Base-by-base conservation (phyloP, 2,888 invertebrate genomes). In the Priocnemis perturbator region DNA sequence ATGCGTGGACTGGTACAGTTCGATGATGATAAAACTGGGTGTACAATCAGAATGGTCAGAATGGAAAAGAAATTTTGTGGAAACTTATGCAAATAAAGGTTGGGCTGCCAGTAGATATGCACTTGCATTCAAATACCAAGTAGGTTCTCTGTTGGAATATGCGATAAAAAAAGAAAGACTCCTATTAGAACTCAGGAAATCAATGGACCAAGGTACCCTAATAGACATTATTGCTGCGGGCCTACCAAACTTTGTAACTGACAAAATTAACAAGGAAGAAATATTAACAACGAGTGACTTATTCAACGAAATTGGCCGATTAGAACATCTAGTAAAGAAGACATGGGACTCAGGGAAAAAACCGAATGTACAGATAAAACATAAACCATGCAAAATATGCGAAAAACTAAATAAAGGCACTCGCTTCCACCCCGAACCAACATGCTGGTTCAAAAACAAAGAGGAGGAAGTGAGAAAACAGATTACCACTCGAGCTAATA, bases 371-470 rank as follows among this genome's bases (percentile, higher is more conserved):
- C 30, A 20, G 20, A 52, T 23, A 67, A 17, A 47, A 47, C 15
- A 60, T 71, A 78, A 70, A 69, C 73, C 75, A 69, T 77, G 77
- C 57, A 72, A 50, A 60, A 79, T 59, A 45, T 81, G 79, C 64
- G 76, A 78, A 72, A 77, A 67, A 56, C 64, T 76, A 66, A 75
- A 73, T 52, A 83, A 77, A 75, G 78, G 78, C 37, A 70, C 37
- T 26, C 56, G 73, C 11, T 73, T 64, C 14, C 71, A 76, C 23
- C 50, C 71, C 11, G 73, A 71, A 63, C 53, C 73, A 20, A 59
- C 62, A 37, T 74, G 77, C 56, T 74, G 76, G 74, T 77, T 74
- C 56, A 74, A 73, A 64, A 48, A 64, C 52, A 71, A 71, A 56
- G 52, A 68, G 7, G 21, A n/a, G 19, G 52, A 45, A 21, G 19